Conservation (phyloP, 2,113 vertebrate species). For the Diglossa brunneiventris region DNA sequence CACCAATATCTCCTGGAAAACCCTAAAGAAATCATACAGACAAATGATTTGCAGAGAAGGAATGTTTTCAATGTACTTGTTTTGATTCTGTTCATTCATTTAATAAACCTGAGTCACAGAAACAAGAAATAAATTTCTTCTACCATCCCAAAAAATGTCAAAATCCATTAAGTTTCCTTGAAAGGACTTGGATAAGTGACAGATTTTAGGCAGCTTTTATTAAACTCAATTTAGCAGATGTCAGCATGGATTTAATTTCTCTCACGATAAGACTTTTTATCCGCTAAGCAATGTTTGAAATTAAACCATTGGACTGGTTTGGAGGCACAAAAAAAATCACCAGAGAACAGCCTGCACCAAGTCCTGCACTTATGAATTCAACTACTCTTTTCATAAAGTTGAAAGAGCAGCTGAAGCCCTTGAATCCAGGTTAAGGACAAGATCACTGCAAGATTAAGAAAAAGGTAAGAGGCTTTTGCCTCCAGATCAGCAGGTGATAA, state of each 20-base stretch:
- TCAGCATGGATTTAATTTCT: conserved; percentile 16
- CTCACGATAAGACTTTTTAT: neutral
- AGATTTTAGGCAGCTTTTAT: conserved; percentile 2
- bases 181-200: neutral
- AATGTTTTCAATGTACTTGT: neutral
- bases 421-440: neutral
- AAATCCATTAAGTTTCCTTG: neutral
- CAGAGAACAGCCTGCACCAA: neutral
- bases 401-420: neutral
- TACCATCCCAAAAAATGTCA: neutral
- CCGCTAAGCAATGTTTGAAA: neutral
- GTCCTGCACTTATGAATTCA: neutral
- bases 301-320: neutral
- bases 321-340: neutral
- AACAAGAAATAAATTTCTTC: conserved; percentile 18
- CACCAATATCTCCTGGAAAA: conserved; percentile 96
- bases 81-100: conserved; percentile 17
- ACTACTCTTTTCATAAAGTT: neutral
- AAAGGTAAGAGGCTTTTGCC: neutral
- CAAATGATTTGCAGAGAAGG: neutral
- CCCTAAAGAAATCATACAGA: conserved; percentile 77
- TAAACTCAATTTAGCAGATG: conserved; percentile 33
- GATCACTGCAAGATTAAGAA: neutral
- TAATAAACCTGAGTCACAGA: conserved; percentile 5
- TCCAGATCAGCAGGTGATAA: neutral